Evolutionary conservation across 2,113 vertebrate species (phyloP).

Genomic region (mouse (Mus musculus)): DNA sequence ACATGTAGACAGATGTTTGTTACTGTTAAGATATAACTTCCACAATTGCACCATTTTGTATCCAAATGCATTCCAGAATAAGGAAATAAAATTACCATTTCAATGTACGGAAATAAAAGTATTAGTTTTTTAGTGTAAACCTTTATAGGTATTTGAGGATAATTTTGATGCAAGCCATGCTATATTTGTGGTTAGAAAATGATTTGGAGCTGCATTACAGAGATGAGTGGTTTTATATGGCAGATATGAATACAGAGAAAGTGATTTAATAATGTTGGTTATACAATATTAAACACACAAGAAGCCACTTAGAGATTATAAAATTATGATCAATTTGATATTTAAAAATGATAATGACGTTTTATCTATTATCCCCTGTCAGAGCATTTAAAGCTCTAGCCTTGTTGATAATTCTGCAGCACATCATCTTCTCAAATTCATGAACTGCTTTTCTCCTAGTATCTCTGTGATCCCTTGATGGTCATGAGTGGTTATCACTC

Average conservation of each 20-base stretch:
- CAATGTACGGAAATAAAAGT: not conserved
- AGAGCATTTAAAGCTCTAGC: not conserved
- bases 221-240: not conserved
- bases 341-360: not conserved
- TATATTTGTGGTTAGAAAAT: not conserved
- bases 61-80: not conserved
- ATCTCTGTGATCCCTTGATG: not conserved
- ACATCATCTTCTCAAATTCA: not conserved
- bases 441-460: not conserved
- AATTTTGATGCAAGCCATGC: not conserved
- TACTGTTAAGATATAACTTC: not conserved
- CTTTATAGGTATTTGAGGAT: not conserved
- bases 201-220: not conserved
- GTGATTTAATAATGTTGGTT: not conserved
- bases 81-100: not conserved
- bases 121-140: not conserved
- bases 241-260: not conserved
- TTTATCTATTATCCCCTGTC: not conserved
- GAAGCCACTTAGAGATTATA: not conserved
- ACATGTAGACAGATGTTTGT: not conserved
- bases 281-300: not conserved
- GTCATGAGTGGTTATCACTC: not conserved
- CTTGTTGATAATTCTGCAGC: not conserved
- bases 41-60: not conserved
- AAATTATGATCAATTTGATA: not conserved